Percentiles rank a stretch among this genome's conserved stretches.
Evolutionary conservation across 2,113 vertebrate genomes (phyloP).

Genomic region (Oncorhynchus tshawytscha): DNA sequence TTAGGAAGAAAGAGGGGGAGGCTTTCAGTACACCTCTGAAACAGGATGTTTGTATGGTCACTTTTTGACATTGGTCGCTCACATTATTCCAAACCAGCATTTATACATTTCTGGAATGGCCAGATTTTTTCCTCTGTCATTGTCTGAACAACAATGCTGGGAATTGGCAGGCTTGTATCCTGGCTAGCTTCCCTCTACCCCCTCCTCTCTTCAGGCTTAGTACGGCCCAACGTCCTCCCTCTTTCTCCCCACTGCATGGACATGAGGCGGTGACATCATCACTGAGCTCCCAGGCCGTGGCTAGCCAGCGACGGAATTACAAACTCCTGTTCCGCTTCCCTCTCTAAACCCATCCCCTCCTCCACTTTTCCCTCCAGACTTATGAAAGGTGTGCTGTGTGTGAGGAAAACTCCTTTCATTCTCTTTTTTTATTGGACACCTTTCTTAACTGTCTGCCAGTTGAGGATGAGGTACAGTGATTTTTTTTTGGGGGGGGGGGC

Average conservation of each 20-base stretch:
- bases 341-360: slow-evolving; percentile 28
- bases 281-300: slow-evolving; percentile 47
- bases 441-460: neutral
- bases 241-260: slow-evolving; percentile 62
- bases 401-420: slow-evolving; percentile 18
- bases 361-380: slow-evolving; percentile 37
- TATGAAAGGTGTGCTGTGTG: slow-evolving; percentile 12
- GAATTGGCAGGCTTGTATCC: slow-evolving; percentile 46
- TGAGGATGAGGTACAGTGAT: neutral
- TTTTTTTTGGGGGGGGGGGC: neutral
- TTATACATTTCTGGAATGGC: slow-evolving; percentile 39
- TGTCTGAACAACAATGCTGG: slow-evolving; percentile 59
- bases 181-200: slow-evolving; percentile 26
- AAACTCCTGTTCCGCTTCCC: slow-evolving; percentile 45
- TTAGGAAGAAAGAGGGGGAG: slow-evolving; percentile 8
- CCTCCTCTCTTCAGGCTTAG: slow-evolving; percentile 61
- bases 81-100: slow-evolving; percentile 1
- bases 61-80: slow-evolving; percentile 1
- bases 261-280: slow-evolving; percentile 84
- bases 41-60: slow-evolving; percentile 26
- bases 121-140: slow-evolving; percentile 17
- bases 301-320: slow-evolving; percentile 76
- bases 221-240: slow-evolving; percentile 60
- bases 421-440: neutral
- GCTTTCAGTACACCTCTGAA: neutral